phyloP scores from a whole-genome alignment of 2,797 vertebrate species.

The Enoplosus armatus region DNA sequence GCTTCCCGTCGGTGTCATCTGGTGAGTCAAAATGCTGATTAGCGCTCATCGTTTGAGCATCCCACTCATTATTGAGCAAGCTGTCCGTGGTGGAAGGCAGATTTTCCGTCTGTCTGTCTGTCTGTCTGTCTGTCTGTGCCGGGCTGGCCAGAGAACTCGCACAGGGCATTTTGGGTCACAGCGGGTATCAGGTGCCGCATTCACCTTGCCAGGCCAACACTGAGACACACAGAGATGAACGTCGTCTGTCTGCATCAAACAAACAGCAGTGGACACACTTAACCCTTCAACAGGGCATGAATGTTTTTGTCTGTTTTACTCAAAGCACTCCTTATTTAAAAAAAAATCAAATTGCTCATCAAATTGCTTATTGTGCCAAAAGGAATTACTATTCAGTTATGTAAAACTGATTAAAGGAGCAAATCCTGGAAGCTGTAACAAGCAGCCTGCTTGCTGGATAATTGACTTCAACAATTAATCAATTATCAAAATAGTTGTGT shows the following conservation, averaged over 20 bases:
- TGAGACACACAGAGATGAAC: neutral
- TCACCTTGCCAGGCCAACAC: neutral
- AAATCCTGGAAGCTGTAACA: neutral
- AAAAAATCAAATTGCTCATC: neutral
- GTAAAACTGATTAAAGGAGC: neutral
- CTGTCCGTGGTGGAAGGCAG: slow-evolving; percentile 67
- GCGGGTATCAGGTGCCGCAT: slow-evolving; percentile 5
- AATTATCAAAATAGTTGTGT: neutral
- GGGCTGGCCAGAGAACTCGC: slow-evolving; percentile 21
- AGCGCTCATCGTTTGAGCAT: slow-evolving; percentile 61
- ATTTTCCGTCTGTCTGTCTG: slow-evolving; percentile 70
- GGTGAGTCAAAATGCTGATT: slow-evolving; percentile 80
- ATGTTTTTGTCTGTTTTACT: neutral
- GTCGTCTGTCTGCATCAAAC: neutral
- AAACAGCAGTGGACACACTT: neutral
- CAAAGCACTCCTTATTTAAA: neutral
- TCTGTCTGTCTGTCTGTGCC: slow-evolving; percentile 30
- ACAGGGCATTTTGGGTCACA: slow-evolving; percentile 27
- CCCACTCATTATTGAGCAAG: slow-evolving; percentile 78
- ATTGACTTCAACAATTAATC: neutral
- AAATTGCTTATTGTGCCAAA: neutral
- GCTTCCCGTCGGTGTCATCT: slow-evolving; percentile 72
- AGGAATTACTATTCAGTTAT: neutral
- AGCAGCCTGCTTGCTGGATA: neutral
- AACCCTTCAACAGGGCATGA: neutral